Conservation (phyloP, 2,888 invertebrate genomes). For the Tenthredo scrophulariae region DNA sequence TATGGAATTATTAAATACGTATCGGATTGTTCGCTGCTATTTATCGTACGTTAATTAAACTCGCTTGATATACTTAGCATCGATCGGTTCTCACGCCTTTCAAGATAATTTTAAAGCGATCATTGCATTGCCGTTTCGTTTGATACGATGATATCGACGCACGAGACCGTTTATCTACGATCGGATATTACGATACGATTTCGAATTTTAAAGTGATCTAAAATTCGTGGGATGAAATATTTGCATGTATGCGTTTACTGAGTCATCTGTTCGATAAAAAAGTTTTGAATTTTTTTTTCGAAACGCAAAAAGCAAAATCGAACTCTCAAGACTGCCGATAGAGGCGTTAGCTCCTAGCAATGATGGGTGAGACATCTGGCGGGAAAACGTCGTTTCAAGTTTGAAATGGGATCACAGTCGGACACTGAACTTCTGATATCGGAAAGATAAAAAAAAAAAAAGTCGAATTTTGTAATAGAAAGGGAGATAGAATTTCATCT, state of each 20-base stretch:
- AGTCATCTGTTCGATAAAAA: not conserved
- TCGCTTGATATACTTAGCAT: constrained; percentile 19
- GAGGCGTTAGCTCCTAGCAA: constrained; percentile 24
- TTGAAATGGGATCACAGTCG: constrained; percentile 3
- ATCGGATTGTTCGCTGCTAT: constrained; percentile 9
- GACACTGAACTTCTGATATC: not conserved
- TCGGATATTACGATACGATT: not conserved
- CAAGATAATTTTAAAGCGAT: not conserved
- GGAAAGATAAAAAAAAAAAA: not conserved
- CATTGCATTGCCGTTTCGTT: not conserved
- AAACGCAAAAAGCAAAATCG: not conserved
- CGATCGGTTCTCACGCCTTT: constrained; percentile 19
- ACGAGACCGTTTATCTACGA: not conserved
- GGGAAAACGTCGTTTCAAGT: not conserved
- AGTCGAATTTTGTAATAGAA: constrained; percentile 1
- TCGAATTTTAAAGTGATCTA: not conserved
- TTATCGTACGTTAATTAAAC: constrained; percentile 1
- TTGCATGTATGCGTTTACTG: not conserved
- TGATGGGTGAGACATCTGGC: not conserved
- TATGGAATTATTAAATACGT: not conserved
- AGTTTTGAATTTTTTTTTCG: not conserved
- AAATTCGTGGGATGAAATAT: not conserved
- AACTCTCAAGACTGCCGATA: not conserved
- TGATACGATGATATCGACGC: constrained; percentile 6
- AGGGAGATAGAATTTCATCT: not conserved